phyloP scores from a whole-genome alignment of 2,113 vertebrate genomes.

The Mungos mungo region DNA sequence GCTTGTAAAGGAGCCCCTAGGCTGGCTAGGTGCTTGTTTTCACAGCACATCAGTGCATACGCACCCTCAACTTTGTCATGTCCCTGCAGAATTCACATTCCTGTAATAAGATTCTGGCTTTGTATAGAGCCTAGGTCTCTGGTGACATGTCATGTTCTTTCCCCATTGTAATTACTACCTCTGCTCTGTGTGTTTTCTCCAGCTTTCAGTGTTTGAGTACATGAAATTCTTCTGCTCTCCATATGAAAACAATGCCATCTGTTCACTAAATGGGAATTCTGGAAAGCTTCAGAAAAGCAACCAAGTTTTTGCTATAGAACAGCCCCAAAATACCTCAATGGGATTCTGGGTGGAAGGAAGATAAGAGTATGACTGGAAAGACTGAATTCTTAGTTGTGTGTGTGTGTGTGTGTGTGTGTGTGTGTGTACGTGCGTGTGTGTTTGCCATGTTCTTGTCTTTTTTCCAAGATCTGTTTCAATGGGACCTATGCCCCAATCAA shows the following conservation, averaged over 20 bases:
- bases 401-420: not conserved
- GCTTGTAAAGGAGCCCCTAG: not conserved
- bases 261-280: constrained; percentile 43
- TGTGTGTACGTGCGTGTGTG: not conserved
- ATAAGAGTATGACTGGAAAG: not conserved
- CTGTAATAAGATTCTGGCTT: not conserved
- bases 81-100: not conserved
- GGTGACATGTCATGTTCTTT: not conserved
- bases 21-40: not conserved
- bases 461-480: not conserved
- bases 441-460: not conserved
- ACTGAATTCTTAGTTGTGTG: not conserved
- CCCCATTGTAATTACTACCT: not conserved
- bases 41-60: not conserved
- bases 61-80: not conserved
- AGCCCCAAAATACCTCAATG: not conserved
- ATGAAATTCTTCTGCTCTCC: constrained; percentile 58
- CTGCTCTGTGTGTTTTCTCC: constrained; percentile 43
- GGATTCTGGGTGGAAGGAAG: not conserved
- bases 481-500: not conserved
- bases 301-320: constrained; percentile 17
- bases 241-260: constrained; percentile 56
- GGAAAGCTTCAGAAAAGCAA: constrained; percentile 21
- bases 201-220: constrained; percentile 60
- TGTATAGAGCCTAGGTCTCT: constrained; percentile 1